Evolutionary conservation across 2,113 vertebrate species (phyloP).

Genomic region (Daboia siamensis): DNA sequence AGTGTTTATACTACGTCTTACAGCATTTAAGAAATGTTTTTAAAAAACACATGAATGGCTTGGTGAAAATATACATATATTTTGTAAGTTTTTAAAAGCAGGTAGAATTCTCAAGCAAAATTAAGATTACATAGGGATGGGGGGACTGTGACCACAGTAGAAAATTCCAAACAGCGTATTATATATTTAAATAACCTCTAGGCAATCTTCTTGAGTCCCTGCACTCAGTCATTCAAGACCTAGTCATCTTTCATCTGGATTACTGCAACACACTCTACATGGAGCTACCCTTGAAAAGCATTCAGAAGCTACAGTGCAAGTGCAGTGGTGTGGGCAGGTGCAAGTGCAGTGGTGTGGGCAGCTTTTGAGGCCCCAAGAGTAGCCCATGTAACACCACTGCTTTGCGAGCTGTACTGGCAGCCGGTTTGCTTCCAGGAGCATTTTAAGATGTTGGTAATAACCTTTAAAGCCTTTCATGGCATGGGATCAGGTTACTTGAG

Average conservation of each 20-base stretch:
- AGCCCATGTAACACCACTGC: not conserved
- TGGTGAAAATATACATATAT: slow-evolving; percentile 20
- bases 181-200: not conserved
- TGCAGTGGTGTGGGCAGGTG: not conserved
- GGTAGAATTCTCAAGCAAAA: not conserved
- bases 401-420: not conserved
- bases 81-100: slow-evolving; percentile 4
- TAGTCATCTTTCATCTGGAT: not conserved
- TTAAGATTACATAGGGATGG: not conserved
- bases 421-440: not conserved
- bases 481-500: not conserved
- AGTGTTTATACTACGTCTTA: not conserved
- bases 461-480: not conserved
- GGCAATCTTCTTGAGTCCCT: not conserved
- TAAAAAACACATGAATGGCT: fast-evolving
- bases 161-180: not conserved
- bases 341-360: not conserved
- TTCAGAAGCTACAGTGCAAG: not conserved
- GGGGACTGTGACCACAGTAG: not conserved
- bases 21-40: not conserved
- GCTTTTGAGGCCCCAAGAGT: not conserved
- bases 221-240: not conserved
- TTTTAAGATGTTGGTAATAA: not conserved
- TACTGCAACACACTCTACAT: not conserved
- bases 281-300: not conserved